Conservation (phyloP, 2,888 invertebrate genomes). For the Rutpela maculata region DNA sequence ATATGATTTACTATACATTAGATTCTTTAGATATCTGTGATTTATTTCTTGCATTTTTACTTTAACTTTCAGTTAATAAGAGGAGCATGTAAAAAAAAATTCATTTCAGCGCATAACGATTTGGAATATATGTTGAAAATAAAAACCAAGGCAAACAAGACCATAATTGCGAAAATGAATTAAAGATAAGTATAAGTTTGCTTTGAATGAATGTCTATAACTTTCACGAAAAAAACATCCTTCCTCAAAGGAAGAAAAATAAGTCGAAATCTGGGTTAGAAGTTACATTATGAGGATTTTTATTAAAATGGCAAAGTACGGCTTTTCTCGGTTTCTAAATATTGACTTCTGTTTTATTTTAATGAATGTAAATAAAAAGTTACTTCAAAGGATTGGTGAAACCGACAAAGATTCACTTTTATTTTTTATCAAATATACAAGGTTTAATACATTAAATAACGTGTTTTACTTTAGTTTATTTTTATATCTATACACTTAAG, state of each 20-base stretch:
- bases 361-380: not conserved
- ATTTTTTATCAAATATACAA: not conserved
- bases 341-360: not conserved
- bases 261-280: constrained; percentile 1
- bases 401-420: not conserved
- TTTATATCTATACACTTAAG: no score
- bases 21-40: no score
- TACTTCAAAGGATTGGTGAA: not conserved
- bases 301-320: not conserved
- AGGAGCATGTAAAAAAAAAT: no score
- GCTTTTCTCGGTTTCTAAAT: not conserved
- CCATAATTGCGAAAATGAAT: not conserved
- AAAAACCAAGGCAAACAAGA: no score
- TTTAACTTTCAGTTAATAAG: no score
- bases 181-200: not conserved
- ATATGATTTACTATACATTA: no score
- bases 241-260: not conserved
- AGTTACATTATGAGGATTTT: not conserved
- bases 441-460: no score
- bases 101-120: no score
- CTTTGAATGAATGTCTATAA: not conserved
- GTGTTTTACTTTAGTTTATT: no score
- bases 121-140: no score
- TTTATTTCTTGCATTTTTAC: no score
- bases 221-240: not conserved